Base-by-base conservation (phyloP, 2,797 vertebrate species). In the Emydoidea blandingii region DNA sequence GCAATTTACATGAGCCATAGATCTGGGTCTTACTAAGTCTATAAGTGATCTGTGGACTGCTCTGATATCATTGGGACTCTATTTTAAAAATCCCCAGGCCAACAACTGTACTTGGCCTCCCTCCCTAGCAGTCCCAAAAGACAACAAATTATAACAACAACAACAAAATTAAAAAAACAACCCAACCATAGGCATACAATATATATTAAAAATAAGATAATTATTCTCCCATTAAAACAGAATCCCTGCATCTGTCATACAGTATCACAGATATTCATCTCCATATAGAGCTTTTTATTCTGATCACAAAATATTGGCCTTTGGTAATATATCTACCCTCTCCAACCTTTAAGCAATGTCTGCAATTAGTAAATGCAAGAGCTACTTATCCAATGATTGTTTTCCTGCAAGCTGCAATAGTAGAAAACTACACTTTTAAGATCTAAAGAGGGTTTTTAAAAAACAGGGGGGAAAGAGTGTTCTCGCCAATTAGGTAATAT, bases 351-450 rank as follows among this genome's bases (percentile, higher is more conserved):
- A 89, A 91, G 19, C 44, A 89, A 56, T 88, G 79, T 44, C 81
- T 34, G 34, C 31, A 89, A 79, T 92, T 79, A 94, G 72, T 49
- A 87, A 74, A 31, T 49, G 12, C 54, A 89, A 90, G 47, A 52
- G 31, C 53, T 50, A 88, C 0, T 91, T 89, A 49, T 1, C 1
- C 52, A 94, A 82, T 31, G 1, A 81, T 78, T 89, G 15, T 78
- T 89, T 78, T 37, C 29, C 86, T 52, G 8, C 88, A 81, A 31
- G 2, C 5, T 83, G 4, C n/a, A 81, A 50, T 3, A 79, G 68
- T 54, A 91, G 1, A 87, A 85, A 62, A 82, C 0, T 50, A 79
- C 23, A 8, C 15, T 37, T 56, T 7, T 18, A 7, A 44, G 41
- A 31, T 78, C 74, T 78, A 49, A 11, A 29, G 44, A 78, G 44